Base-by-base conservation (phyloP, 1,140 invertebrate genomes). In the Apis florea region DNA sequence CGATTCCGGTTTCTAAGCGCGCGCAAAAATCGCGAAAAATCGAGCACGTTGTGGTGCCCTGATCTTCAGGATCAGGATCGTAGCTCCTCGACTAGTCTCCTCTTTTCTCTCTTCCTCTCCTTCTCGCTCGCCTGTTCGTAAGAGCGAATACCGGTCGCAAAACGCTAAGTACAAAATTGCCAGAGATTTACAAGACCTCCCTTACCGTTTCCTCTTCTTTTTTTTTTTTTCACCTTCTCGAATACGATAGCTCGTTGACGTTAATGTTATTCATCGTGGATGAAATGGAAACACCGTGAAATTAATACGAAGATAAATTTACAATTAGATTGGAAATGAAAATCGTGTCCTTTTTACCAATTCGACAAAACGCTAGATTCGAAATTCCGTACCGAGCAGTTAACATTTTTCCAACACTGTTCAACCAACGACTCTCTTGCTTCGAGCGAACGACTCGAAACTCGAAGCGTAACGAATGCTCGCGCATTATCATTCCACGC, bases 1-100 rank as follows among this genome's bases (percentile, higher is more conserved):
- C 51, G 73, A 82, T 77, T 82, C 80, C 73, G 49, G 73, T 76
- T 82, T 77, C 73, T 76, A 75, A 77, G 56, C 79, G 71, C 53
- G 69, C 31, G 24, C 24, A 56, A 79, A 68, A 83, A 73, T 79
- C 77, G 26, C 47, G 76, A 70, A 79, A 79, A 71, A 70, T n/a
- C 51, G 73, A 64, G 13, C 59, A 21, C 26, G 49, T 13, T 56
- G 40, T 13, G n/a, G n/a, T n/a, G n/a, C n/a, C n/a, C n/a, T n/a
- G n/a, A n/a, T 68, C 47, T 40, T 17, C 54, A n/a, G n/a, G n/a
- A n/a, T n/a, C 70, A 51, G 26, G 69, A 53, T 72, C 78, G n/a
- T 49, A 40, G 21, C 59, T 21, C 5, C 54, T 70, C 49, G 12
- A 26, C 21, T 13, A 64, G n/a, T 19, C 47, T 26, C n/a, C 19